Evolutionary conservation across 2,797 vertebrate genomes (phyloP), one percentile per base, ranked within the genome.

Genomic region (Austrolebias charrua): DNA sequence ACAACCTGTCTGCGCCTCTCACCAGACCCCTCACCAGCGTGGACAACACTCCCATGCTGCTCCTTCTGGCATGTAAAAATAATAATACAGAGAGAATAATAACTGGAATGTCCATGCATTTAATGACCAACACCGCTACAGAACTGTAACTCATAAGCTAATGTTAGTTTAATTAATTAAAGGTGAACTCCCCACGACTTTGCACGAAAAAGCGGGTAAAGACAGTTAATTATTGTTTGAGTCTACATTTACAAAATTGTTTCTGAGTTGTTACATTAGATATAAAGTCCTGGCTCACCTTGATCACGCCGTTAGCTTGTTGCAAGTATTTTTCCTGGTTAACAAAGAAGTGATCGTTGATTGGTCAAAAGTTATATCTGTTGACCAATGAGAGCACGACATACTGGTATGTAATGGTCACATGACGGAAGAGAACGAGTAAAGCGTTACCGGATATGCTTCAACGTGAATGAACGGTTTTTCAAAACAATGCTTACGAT

Each of bases 1-100:
- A 89, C 91, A 94, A 79, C 1, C 97, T 86, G 90, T 98, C 95
- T 0, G 96, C 95, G 13, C 96, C 96, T 65, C 96, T 91, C 1
- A 94, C 81, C 40, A 98, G 73, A 18, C 94, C 94, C 3, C 94
- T 92, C 0, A 86, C 54, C 42, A 96, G 84, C 1, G 80, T 90
- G 5, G 90, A 89, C 57, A 99, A 88, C 29, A 98, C 83, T 15
- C 96, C 97, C 97, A 98, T 47, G 2, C 1, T 98, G 40, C 48
- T 60, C 44, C 16, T 24, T 13, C 8, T 8, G 29, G 19, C 6
- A 55, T 12, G 35, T n/a, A 28, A 40, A 55, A 18, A 52, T 49
- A 35, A 65, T 3, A 33, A 60, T 79, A 44, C 6, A 1, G 31
- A 66, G 9, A 20, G 13, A 38, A n/a, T 8, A 49, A 40, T 11